phyloP scores from a whole-genome alignment of 2,797 vertebrate genomes.

The Todus mexicanus region DNA sequence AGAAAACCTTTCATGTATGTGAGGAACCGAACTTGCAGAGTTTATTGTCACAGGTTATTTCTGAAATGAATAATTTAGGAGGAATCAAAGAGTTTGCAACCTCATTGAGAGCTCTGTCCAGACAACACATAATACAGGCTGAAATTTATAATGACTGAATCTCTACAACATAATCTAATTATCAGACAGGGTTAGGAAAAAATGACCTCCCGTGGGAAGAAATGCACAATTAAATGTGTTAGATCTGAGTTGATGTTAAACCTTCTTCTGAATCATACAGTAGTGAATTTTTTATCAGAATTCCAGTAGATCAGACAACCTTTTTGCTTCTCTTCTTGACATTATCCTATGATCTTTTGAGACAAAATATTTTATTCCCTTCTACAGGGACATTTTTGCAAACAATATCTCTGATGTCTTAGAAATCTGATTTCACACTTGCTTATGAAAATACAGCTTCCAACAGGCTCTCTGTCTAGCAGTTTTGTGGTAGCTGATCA shows the following conservation, averaged over 20 bases:
- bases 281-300: slow-evolving; percentile 49
- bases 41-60: slow-evolving; percentile 29
- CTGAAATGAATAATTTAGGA: slow-evolving; percentile 39
- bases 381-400: background rate
- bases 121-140: slow-evolving; percentile 47
- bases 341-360: slow-evolving; percentile 21
- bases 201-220: slow-evolving; percentile 65
- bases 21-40: background rate
- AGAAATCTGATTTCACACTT: background rate
- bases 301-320: slow-evolving; percentile 34
- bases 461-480: background rate
- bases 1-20: background rate
- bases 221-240: slow-evolving; percentile 59
- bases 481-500: background rate
- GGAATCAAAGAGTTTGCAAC: slow-evolving; percentile 56
- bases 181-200: slow-evolving; percentile 60
- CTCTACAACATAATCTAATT: slow-evolving; percentile 63
- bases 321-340: slow-evolving; percentile 6
- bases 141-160: slow-evolving; percentile 61
- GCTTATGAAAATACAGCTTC: background rate
- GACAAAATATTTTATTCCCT: slow-evolving; percentile 34
- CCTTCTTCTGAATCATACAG: slow-evolving; percentile 11
- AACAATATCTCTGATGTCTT: background rate
- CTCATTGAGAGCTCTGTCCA: slow-evolving; percentile 43
- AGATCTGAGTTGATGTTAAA: slow-evolving; percentile 58